Conservation (phyloP, 2,888 invertebrate genomes). For the Mythimna ferrago region DNA sequence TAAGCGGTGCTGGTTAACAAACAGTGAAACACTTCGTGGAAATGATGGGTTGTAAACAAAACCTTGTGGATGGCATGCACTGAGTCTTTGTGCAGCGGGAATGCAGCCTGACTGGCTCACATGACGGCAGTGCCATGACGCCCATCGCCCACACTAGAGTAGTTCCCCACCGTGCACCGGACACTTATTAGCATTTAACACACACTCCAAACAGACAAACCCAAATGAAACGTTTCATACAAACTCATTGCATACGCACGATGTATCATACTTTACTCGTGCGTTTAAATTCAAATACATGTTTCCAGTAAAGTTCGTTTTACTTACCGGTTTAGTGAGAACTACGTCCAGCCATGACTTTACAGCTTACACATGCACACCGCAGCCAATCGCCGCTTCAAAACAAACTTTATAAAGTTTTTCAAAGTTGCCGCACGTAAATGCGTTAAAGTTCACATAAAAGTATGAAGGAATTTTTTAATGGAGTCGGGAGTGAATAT, state of each 20-base stretch:
- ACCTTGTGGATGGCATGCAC: slow-evolving; percentile 51
- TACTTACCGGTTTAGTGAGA: slow-evolving; percentile 88
- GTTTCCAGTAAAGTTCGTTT: slow-evolving; percentile 82
- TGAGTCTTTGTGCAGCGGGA: slow-evolving; percentile 51
- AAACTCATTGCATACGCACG: slow-evolving; percentile 43
- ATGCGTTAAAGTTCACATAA: slow-evolving; percentile 68
- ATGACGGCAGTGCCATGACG: slow-evolving; percentile 41
- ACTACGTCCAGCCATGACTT: slow-evolving; percentile 84
- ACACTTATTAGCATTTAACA: slow-evolving; percentile 61
- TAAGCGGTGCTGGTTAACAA: slow-evolving; percentile 72
- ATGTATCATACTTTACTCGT: slow-evolving; percentile 47
- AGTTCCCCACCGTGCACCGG: slow-evolving; percentile 45
- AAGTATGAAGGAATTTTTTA: slow-evolving; percentile 66
- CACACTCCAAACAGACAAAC: slow-evolving; percentile 49
- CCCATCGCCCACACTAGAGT: slow-evolving; percentile 54
- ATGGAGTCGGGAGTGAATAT: slow-evolving; percentile 71
- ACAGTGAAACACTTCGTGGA: slow-evolving; percentile 77
- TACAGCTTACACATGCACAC: slow-evolving; percentile 79
- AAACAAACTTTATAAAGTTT: slow-evolving; percentile 85
- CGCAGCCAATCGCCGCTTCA: slow-evolving; percentile 72
- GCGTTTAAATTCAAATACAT: slow-evolving; percentile 69
- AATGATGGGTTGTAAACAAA: slow-evolving; percentile 77
- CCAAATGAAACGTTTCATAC: slow-evolving; percentile 46
- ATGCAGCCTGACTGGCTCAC: slow-evolving; percentile 55
- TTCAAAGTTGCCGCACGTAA: slow-evolving; percentile 74